Evolutionary conservation across 2,797 vertebrate species (phyloP), one percentile per base, ranked within the genome.

Genomic region (Odontamblyopus lacepedii): DNA sequence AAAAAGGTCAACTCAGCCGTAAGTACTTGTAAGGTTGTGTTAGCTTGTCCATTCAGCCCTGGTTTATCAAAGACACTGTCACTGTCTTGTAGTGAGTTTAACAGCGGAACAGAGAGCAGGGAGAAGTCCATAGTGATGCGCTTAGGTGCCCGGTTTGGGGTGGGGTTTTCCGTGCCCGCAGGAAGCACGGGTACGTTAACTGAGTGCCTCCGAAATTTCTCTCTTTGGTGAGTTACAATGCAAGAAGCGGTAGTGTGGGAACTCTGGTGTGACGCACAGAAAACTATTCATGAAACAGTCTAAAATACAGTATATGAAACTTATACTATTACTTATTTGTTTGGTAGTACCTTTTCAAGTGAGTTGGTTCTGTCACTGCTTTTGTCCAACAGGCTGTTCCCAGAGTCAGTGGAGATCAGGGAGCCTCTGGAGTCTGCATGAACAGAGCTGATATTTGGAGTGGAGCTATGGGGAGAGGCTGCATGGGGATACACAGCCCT

Each of bases 71-170:
- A 44, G 13, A 77, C 79, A 9, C n/a, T 60, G 53, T 80, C 81
- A 51, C 78, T 66, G 76, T 91, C 93, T 85, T 90, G 94, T 69
- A 78, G 92, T 68, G 90, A 80, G 85, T 92, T 75, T 48, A 90
- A 88, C 64, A 91, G 68, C 1, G 88, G 83, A n/a, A 55, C 72
- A 5, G 92, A 92, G 68, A 98, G 94, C 67, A 97, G 90, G 74
- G 96, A 98, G 90, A 98, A 98, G 89, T 98, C 97, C 96, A 98
- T 87, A 69, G 96, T 97, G 93, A 94, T 90, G 66, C 96, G 94
- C 83, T 94, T 94, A 66, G 93, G 85, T 50, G 85, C 93, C 69
- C 88, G 95, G 87, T 44, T 19, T 0, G 67, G 92, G 78, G 66
- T 85, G 73, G 75, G 83, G 75, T 93, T 95, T 70, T 93, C 92